Evolutionary conservation across 2,797 vertebrate species (phyloP), one percentile per base, ranked within the genome.

Genomic region (Xyrichtys novacula): DNA sequence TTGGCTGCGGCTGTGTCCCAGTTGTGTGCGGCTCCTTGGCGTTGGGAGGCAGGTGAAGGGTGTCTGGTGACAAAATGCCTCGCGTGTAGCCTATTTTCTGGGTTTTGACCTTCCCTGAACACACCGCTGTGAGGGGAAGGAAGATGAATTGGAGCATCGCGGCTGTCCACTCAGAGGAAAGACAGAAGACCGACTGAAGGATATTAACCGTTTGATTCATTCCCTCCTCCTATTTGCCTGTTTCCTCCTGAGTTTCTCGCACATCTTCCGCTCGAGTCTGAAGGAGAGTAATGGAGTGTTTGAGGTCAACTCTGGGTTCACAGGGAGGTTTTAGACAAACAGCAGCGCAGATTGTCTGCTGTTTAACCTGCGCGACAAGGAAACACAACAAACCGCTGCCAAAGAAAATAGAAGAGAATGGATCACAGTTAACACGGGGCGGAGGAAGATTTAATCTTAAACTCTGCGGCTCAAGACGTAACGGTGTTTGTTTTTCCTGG

Each of bases 91-190:
- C 89, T 76, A 87, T 89, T 86, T 86, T 81, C 85, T 60, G 26
- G 86, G 85, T 86, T 81, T 64, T 87, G 88, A 91, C 89, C 89
- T 88, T 86, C 80, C 68, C 32, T 50, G 68, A 65, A 73, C 2
- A 46, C 72, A 54, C 52, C 12, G 80, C 80, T 63, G 71, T 25
- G 83, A 79, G 76, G 57, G 71, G 73, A 85, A 89, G 63, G 49
- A 86, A 83, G 86, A 88, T 78, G 83, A 83, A 89, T 84, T 63
- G 80, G 60, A 71, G 65, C 65, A 2, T 49, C 0, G 74, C 46
- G 73, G 77, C 67, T 55, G 66, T 76, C 77, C 75, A 61, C 72
- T 50, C 26, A 4, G 2, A 65, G 17, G 34, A 14, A 19, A 54
- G 31, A 25, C 15, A 48, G 42, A 25, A 40, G 40, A 61, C 46